These are phyloP conservation scores for Castor canadensis DNA, from an alignment of 2,113 vertebrate genomes.

Conservation along the genomic window DNA sequence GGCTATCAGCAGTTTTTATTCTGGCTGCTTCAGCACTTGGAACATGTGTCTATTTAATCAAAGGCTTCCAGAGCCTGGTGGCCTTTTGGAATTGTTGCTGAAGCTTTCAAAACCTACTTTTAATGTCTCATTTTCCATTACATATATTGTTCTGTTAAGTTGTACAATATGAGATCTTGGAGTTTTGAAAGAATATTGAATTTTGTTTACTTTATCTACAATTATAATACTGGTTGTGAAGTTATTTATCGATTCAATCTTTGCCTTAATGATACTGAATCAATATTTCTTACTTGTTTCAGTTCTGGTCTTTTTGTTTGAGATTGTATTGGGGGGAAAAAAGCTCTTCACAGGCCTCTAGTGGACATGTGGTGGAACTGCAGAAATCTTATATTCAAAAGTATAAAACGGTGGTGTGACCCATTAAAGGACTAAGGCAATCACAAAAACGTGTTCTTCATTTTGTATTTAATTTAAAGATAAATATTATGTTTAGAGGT, in stretches of 20 bases:
- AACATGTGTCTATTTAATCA: background rate
- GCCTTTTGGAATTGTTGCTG: background rate
- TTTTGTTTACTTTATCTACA: background rate
- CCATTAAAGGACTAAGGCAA: background rate
- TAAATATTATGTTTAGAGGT: background rate
- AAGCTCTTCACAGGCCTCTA: slow-evolving; percentile 86
- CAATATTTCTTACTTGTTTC: slow-evolving; percentile 9
- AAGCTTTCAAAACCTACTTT: background rate
- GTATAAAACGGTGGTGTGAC: background rate
- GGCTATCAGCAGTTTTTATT: background rate
- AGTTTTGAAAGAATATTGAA: background rate
- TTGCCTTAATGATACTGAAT: slow-evolving; percentile 7
- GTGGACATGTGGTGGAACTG: slow-evolving; percentile 76
- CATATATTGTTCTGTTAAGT: background rate
- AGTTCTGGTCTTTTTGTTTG: background rate
- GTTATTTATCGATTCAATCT: background rate
- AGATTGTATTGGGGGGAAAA: background rate
- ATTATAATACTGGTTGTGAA: background rate
- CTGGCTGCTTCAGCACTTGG: background rate
- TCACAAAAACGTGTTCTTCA: background rate
- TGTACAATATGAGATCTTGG: background rate
- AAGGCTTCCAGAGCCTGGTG: background rate
- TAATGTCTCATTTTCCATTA: background rate
- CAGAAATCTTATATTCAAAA: slow-evolving; percentile 42
- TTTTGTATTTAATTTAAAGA: background rate